Conservation (phyloP, 35 echinoderm and acorn worm species). For the Ptychodera flava region DNA sequence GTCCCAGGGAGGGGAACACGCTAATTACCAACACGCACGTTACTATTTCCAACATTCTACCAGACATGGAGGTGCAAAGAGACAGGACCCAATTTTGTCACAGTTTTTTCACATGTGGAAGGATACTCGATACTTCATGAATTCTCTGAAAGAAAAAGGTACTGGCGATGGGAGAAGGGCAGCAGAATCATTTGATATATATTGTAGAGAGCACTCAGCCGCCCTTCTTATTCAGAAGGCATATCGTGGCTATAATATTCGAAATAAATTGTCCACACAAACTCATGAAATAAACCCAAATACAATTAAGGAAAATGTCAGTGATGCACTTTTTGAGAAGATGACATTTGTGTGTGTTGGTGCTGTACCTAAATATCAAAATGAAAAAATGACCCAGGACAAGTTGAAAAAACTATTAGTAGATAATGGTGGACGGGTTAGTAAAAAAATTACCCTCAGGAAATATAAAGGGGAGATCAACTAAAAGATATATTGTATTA, state of each 20-base stretch:
- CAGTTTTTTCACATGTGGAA: background rate
- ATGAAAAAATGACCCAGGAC: background rate
- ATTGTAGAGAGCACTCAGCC: background rate
- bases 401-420: background rate
- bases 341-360: background rate
- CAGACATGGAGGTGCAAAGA: constrained; percentile 57
- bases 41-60: constrained; percentile 69
- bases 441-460: background rate
- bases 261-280: background rate
- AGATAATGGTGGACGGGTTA: background rate
- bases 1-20: constrained; percentile 59
- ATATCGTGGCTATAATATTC: background rate
- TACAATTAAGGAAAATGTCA: background rate
- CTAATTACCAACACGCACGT: constrained; percentile 44
- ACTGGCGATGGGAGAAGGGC: background rate
- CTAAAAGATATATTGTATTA: background rate
- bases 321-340: background rate
- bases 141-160: background rate
- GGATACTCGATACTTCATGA: background rate
- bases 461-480: background rate
- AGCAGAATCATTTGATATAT: background rate
- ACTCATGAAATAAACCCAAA: background rate
- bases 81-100: constrained; percentile 27
- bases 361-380: background rate
- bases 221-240: background rate